phyloP scores from a whole-genome alignment of 2,797 vertebrate species.

The Cirrhinus mrigala region DNA sequence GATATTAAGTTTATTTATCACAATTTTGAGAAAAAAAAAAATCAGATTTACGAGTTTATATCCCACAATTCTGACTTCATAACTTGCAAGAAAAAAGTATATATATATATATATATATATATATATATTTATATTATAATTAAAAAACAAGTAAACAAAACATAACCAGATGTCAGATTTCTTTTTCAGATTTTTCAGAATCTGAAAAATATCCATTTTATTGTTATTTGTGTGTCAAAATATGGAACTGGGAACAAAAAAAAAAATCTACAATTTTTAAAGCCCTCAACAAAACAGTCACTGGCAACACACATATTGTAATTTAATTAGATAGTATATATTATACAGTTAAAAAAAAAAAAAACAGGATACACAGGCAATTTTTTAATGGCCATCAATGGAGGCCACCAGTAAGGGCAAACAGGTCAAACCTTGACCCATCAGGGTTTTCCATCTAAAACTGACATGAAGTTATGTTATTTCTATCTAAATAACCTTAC shows the following conservation, averaged over 20 bases:
- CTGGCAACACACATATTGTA: background rate
- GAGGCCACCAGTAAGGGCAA: background rate
- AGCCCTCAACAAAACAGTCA: background rate
- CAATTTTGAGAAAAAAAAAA: too few relatives aligned
- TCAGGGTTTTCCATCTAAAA: background rate
- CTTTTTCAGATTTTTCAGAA: too few relatives aligned
- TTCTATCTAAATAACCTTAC: conserved; percentile 11
- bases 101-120: too few relatives aligned
- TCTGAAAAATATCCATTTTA: background rate
- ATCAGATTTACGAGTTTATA: too few relatives aligned
- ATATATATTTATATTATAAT: too few relatives aligned
- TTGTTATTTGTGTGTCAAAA: background rate
- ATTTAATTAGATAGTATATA: too few relatives aligned
- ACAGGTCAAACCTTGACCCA: background rate
- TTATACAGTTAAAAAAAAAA: too few relatives aligned
- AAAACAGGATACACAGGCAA: background rate
- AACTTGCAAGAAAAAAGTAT: too few relatives aligned
- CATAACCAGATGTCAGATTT: background rate
- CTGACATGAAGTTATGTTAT: background rate
- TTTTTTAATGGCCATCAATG: background rate
- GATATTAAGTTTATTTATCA: too few relatives aligned
- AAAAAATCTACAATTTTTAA: background rate
- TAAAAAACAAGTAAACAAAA: too few relatives aligned
- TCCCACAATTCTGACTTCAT: too few relatives aligned
- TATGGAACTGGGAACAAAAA: background rate